Conservation (phyloP, 2,888 invertebrate species). For the Lasioglossum malachurum region DNA sequence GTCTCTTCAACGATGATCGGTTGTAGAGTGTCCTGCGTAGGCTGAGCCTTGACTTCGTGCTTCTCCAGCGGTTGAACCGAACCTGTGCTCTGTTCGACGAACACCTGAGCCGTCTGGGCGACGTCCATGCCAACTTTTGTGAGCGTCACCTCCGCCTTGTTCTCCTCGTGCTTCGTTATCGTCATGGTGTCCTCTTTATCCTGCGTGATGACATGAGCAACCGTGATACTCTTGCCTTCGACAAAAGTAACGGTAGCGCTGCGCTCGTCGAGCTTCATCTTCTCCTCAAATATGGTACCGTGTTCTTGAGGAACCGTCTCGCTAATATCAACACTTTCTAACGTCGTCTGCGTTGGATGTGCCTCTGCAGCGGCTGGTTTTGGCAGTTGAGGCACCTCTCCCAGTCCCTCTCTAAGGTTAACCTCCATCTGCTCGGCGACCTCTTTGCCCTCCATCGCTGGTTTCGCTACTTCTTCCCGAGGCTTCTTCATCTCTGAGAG, state of each 20-base stretch:
- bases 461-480: constrained; percentile 78
- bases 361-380: constrained; percentile 84
- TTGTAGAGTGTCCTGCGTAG: constrained; percentile 77
- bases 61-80: constrained; percentile 71
- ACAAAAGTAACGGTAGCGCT: constrained; percentile 79
- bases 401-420: constrained; percentile 72
- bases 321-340: constrained; percentile 84
- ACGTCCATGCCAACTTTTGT: constrained; percentile 78
- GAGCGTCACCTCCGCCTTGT: constrained; percentile 69
- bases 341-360: constrained; percentile 84
- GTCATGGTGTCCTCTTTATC: constrained; percentile 80
- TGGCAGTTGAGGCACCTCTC: constrained; percentile 71
- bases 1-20: constrained; percentile 77
- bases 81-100: constrained; percentile 79
- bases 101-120: constrained; percentile 80
- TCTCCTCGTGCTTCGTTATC: constrained; percentile 67
- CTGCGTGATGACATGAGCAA: constrained; percentile 81
- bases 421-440: constrained; percentile 83
- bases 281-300: constrained; percentile 66
- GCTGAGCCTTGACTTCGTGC: constrained; percentile 73
- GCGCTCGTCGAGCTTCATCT: constrained; percentile 75
- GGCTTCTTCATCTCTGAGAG: constrained; percentile 64
- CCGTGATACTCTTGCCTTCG: constrained; percentile 79
- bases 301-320: constrained; percentile 79
- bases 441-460: constrained; percentile 82